Evolutionary conservation across 2,113 vertebrate genomes (phyloP), one percentile per base, ranked within the genome.

Genomic region (Catharus fuscescens): DNA sequence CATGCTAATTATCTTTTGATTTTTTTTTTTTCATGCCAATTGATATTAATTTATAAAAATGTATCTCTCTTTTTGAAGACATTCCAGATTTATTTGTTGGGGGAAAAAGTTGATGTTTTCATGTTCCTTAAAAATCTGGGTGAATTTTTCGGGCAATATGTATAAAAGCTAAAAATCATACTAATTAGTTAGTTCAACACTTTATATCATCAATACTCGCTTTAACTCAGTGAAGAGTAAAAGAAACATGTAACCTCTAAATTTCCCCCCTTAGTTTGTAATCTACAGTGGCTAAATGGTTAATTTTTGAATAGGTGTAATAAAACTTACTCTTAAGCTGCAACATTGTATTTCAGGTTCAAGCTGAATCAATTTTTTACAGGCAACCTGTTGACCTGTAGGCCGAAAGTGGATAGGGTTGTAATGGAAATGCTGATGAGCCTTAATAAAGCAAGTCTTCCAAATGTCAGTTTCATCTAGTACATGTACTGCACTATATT

Each of bases 361-460:
- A 94, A 80, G 24, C 28, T 80, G 57, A 92, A 91, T 83, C 53
- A 70, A 88, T 3, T 79, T 91, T 92, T 95, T 83, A 76, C n/a
- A 52, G 54, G 38, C 42, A 94, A 74, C 71, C 29, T 79, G 47
- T 87, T 95, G 71, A 79, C 53, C 71, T 91, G 62, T 86, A 61
- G 44, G 59, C 61, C 54, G 62, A 64, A 84, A 71, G 34, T 53
- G 67, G 74, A 77, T 85, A 48, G 18, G 29, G 8, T 85, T 94
- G n/a, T 93, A 93, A 88, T 80, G 66, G 72, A 94, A 94, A 86
- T 86, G 77, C 44, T 94, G 70, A 77, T 91, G 57, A 95, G 26
- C 65, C 11, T 81, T 91, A 86, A 83, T 93, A 86, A 91, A 93
- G 26, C 28, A 73, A n/a, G 38, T 65, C 26, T 73, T 42, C 47